Evolutionary conservation across 2,113 vertebrate species (phyloP).

Genomic region (Ramphastos sulfuratus): DNA sequence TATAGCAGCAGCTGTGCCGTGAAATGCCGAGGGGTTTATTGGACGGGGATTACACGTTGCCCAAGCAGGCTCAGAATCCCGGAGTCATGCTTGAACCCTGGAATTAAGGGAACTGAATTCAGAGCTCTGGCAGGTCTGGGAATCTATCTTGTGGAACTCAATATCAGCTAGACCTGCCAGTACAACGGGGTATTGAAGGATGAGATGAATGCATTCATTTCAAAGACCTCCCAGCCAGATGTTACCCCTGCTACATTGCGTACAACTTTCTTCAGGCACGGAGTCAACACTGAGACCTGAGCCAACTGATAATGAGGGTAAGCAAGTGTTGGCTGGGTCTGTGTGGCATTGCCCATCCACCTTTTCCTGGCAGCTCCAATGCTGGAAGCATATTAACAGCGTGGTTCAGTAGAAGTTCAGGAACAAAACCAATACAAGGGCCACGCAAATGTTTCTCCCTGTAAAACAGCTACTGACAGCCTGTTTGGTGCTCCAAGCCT

Average conservation of each 20-base stretch:
- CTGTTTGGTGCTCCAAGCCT: not conserved
- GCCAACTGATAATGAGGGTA: not conserved
- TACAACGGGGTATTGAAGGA: not conserved
- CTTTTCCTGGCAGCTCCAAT: not conserved
- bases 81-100: not conserved
- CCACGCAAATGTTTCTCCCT: not conserved
- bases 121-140: not conserved
- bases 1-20: not conserved
- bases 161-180: not conserved
- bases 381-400: not conserved
- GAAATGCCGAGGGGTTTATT: not conserved
- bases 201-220: not conserved
- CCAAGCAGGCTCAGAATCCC: not conserved
- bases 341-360: not conserved
- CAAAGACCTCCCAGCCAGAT: slow-evolving; percentile 34
- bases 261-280: not conserved
- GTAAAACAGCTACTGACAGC: not conserved
- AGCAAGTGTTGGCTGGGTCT: not conserved
- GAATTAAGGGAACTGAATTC: not conserved
- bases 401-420: not conserved
- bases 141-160: not conserved
- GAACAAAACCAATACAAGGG: not conserved
- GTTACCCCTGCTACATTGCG: not conserved
- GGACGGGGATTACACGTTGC: not conserved
- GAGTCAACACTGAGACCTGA: not conserved